phyloP scores from a whole-genome alignment of 2,797 vertebrate species.

The Euphonia xanthogaster region DNA sequence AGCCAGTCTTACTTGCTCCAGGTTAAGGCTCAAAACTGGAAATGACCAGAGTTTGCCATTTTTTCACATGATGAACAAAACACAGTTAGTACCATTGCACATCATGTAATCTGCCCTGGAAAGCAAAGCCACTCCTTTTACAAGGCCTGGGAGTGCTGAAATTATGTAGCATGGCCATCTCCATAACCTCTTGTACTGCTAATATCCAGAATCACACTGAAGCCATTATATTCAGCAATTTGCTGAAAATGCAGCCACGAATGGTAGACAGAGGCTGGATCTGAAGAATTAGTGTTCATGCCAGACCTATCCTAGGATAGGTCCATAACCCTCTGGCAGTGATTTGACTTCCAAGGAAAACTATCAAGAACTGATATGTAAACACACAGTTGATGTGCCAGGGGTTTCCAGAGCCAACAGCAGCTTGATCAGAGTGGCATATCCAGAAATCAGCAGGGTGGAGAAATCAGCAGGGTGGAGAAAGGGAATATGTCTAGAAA shows the following conservation, averaged over 20 bases:
- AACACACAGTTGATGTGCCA: neutral
- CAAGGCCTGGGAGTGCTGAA: neutral
- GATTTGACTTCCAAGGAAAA: neutral
- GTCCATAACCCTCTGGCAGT: neutral
- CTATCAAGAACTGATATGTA: neutral
- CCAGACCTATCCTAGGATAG: neutral
- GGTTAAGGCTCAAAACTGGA: neutral
- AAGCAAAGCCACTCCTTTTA: neutral
- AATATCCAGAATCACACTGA: neutral
- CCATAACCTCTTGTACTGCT: neutral
- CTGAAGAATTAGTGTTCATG: neutral
- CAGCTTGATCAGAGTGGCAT: neutral
- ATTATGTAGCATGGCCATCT: neutral
- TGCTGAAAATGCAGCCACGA: neutral
- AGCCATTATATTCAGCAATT: neutral
- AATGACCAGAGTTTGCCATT: neutral
- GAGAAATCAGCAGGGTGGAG: neutral
- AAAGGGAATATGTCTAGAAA: neutral
- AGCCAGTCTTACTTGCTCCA: neutral
- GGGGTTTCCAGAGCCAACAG: neutral
- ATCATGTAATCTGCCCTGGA: neutral
- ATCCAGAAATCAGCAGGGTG: neutral
- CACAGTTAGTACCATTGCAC: neutral
- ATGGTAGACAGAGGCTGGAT: neutral
- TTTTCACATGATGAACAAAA: neutral